Evolutionary conservation across 2,888 invertebrate genomes (phyloP), one percentile per base, ranked within the genome.

Genomic region (Rhopalosiphum nymphaeae): DNA sequence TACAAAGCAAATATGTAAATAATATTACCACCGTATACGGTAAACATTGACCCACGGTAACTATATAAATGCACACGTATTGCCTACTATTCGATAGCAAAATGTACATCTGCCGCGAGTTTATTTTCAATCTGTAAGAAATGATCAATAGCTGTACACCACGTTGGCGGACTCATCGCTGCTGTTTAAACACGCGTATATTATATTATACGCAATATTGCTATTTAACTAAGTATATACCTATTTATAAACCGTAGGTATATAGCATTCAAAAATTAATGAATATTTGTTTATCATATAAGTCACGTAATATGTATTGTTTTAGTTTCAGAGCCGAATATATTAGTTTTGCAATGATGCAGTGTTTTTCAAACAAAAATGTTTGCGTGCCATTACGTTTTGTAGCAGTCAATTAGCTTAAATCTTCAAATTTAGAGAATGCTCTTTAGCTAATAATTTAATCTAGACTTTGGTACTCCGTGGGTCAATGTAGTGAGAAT

Each of bases 21-120:
- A 78, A 78, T 78, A 78, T 78, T 36, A 78, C n/a, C n/a, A 78
- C 67, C 67, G 67, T 78, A 36, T 67, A 67, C n/a, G 78, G 78
- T 36, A 78, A 78, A 78, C 78, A 78, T 36, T 78, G 78, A 36
- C 78, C 78, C 13, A 21, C 78, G 21, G 21, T 21, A 78, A 53
- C 21, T 53, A 53, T 36, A 26, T 57, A 78, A 67, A 36, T 21
- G 21, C 21, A 36, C 78, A 36, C 36, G 36, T 21, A 78, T 78
- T 36, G 36, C 78, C 78, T 78, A 78, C 78, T 78, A 78, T 78
- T 78, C 36, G 78, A 78, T 36, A 78, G 78, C 78, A 78, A 78
- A 78, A 78, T 36, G 21, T 46, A 46, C 21, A 36, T 78, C 36
- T 36, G 36, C 78, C 78, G 21, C 21, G 21, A 78, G 36, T 36